Percentiles rank a stretch among this genome's conserved stretches.
Evolutionary conservation across 2,113 vertebrate genomes (phyloP).

Genomic region (Bubo bubo): DNA sequence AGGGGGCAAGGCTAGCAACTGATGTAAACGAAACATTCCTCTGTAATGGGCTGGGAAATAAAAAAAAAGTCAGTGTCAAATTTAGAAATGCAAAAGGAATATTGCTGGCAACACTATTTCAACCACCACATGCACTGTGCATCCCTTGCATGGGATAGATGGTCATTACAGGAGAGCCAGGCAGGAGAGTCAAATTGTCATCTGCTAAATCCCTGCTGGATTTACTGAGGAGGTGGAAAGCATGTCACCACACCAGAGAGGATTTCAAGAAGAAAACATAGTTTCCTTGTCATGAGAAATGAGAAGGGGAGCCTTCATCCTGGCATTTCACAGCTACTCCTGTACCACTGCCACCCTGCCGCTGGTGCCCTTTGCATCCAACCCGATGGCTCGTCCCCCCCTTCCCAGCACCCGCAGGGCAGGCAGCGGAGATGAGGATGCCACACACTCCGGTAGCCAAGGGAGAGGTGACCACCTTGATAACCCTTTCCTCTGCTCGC

Average conservation of each 20-base stretch:
- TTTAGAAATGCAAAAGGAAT: not conserved
- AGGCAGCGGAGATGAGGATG: no score
- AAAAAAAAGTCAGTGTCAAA: not conserved
- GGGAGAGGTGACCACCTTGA: not conserved
- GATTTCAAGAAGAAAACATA: not conserved
- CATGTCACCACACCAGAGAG: rapidly evolving
- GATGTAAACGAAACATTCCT: not conserved
- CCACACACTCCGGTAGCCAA: rapidly evolving
- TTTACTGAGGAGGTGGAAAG: not conserved
- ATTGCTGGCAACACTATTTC: not conserved
- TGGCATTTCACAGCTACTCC: not conserved
- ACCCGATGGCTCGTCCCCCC: rapidly evolving
- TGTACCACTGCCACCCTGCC: not conserved
- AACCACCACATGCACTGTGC: rapidly evolving
- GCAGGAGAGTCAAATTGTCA: not conserved
- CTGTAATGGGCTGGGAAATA: not conserved
- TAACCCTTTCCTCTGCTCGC: rapidly evolving
- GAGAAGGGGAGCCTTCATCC: not conserved
- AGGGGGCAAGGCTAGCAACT: not conserved
- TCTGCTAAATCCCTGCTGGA: not conserved
- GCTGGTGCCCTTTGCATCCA: rapidly evolving
- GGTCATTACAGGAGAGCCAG: not conserved
- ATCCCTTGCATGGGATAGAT: not conserved
- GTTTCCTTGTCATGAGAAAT: not conserved
- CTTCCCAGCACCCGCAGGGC: not conserved